These are phyloP conservation scores for Bubo blakistoni DNA, from an alignment of 2,113 vertebrate genomes.

Conservation along the genomic window DNA sequence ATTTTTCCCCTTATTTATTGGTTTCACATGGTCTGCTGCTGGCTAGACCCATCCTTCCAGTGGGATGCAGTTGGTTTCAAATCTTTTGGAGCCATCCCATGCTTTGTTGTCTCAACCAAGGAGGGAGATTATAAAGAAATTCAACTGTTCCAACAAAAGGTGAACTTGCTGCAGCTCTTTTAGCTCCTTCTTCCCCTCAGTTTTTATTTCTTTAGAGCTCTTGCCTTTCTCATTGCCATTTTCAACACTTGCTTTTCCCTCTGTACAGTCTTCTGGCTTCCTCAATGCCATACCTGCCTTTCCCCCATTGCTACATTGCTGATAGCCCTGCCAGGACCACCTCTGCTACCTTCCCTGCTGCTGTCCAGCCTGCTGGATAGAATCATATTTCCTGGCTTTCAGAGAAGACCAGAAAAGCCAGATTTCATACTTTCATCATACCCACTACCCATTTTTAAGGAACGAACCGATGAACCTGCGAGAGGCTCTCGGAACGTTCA, in stretches of 20 bases:
- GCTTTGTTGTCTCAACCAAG: background rate
- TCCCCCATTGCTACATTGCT: background rate
- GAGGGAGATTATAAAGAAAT: background rate
- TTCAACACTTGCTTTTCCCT: background rate
- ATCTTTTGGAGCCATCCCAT: background rate
- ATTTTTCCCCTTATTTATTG: background rate
- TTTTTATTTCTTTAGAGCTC: background rate
- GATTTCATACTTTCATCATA: background rate
- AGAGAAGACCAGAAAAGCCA: background rate
- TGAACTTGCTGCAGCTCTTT: background rate
- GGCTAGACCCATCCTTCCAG: background rate
- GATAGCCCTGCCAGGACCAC: background rate
- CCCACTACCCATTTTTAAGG: background rate
- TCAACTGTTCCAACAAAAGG: background rate
- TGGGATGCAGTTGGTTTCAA: background rate
- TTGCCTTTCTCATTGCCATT: background rate
- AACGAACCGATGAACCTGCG: accelerated
- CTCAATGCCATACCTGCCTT: background rate
- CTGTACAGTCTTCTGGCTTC: background rate
- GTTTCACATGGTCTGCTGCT: background rate
- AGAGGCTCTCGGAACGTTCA: accelerated
- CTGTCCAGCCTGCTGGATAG: background rate
- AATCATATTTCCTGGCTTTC: background rate
- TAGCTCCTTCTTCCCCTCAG: background rate
- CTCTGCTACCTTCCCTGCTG: background rate